Evolutionary conservation across 2,797 vertebrate genomes (phyloP).

Genomic region (Enteromius argenteus): DNA sequence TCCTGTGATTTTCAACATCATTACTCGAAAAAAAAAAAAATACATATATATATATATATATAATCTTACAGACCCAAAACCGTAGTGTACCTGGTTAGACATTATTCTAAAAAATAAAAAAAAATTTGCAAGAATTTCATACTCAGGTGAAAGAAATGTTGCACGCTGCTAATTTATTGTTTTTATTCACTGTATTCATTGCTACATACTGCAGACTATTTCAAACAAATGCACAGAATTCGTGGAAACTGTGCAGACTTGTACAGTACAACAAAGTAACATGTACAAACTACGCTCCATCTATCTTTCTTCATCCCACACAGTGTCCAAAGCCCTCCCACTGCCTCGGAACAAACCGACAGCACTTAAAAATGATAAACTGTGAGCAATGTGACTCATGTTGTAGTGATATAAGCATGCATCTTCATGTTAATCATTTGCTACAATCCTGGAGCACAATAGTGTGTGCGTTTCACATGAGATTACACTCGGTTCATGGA

Average conservation of each 20-base stretch:
- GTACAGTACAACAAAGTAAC: background rate
- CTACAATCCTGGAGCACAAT: background rate
- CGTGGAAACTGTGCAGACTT: background rate
- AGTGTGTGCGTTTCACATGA: background rate
- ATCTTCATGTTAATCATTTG: conserved; percentile 1
- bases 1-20: background rate
- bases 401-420: conserved; percentile 12
- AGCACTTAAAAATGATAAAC: background rate
- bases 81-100: background rate
- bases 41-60: too few relatives aligned
- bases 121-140: background rate
- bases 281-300: background rate
- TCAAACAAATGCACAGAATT: background rate
- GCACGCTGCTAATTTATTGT: background rate
- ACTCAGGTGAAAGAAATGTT: background rate
- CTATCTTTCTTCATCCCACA: conserved; percentile 1
- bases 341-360: conserved; percentile 2
- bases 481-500: background rate
- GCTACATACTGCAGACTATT: background rate
- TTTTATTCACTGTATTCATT: background rate
- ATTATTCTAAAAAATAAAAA: background rate
- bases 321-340: too few relatives aligned
- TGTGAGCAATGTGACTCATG: background rate
- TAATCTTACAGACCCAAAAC: background rate
- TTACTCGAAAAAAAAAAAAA: background rate